Evolutionary conservation across 2,797 vertebrate genomes (phyloP).

Genomic region (Catharus ustulatus): DNA sequence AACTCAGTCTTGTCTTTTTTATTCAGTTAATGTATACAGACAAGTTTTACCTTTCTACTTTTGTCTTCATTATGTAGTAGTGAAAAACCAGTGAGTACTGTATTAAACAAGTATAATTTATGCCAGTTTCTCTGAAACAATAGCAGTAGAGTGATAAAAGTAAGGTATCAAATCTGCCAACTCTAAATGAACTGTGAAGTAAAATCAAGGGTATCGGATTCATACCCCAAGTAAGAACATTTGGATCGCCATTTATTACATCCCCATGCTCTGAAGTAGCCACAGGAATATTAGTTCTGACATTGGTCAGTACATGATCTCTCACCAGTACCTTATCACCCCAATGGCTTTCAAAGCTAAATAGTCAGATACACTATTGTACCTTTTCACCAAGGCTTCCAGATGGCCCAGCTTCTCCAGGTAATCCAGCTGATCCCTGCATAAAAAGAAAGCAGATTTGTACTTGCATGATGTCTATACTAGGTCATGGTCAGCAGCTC

Average conservation of each 20-base stretch:
- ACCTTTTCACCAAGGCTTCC: conserved; percentile 93
- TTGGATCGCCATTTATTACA: neutral
- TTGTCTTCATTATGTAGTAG: neutral
- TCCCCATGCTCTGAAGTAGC: neutral
- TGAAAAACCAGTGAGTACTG: neutral
- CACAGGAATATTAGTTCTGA: neutral
- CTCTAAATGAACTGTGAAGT: neutral
- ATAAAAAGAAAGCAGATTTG: neutral
- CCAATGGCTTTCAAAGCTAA: neutral
- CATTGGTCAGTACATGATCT: neutral
- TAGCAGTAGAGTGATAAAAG: neutral
- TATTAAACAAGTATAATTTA: neutral
- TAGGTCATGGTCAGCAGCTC: neutral
- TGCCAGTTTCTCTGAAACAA: neutral
- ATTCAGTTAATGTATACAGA: neutral
- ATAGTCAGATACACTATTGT: neutral
- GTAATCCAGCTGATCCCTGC: conserved; percentile 86
- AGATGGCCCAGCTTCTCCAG: conserved; percentile 83
- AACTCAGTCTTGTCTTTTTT: neutral
- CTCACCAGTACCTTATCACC: neutral
- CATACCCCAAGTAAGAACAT: neutral
- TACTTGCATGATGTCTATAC: neutral
- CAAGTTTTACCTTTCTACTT: neutral
- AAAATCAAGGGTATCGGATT: neutral
- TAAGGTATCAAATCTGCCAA: neutral